These are phyloP conservation scores for Congeria kusceri DNA, from an alignment of 2,888 invertebrate species.

Conservation along the genomic window DNA sequence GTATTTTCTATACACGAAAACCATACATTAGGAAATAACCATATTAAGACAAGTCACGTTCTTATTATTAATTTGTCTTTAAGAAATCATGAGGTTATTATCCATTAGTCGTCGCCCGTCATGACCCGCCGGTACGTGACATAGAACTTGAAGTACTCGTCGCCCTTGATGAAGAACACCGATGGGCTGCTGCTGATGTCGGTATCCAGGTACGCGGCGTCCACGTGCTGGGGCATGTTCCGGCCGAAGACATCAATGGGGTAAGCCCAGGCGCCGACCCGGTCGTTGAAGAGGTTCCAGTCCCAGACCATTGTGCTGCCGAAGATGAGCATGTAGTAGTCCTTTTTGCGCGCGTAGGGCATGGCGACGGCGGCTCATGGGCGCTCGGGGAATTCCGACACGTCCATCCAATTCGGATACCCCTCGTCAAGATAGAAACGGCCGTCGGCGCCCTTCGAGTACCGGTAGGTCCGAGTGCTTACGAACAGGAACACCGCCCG, in stretches of 20 bases:
- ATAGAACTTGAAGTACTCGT: slow-evolving; percentile 41
- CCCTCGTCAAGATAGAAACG: slow-evolving; percentile 24
- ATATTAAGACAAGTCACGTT: too few species aligned
- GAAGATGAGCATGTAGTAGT: slow-evolving; percentile 56
- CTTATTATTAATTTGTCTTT: too few species aligned
- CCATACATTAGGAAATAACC: too few species aligned
- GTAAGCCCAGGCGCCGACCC: slow-evolving; percentile 60
- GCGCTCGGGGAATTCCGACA: slow-evolving; percentile 53
- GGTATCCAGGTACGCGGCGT: slow-evolving; percentile 26
- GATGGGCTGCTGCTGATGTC: background rate
- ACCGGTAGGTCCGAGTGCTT: slow-evolving; percentile 48
- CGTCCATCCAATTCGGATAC: slow-evolving; percentile 56
- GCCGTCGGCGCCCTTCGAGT: slow-evolving; percentile 2
- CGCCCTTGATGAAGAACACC: slow-evolving; percentile 33
- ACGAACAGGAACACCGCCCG: slow-evolving; percentile 40
- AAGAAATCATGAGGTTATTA: too few species aligned
- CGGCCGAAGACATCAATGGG: slow-evolving; percentile 51
- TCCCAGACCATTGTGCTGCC: slow-evolving; percentile 60
- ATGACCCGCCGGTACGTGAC: slow-evolving; percentile 29
- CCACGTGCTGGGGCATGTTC: slow-evolving; percentile 45
- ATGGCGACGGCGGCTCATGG: slow-evolving; percentile 56
- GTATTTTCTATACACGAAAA: too few species aligned
- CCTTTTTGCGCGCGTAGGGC: slow-evolving; percentile 25
- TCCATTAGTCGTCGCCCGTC: background rate
- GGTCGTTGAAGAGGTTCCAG: slow-evolving; percentile 51